Conservation (phyloP, 2,888 invertebrate species). For the Hypena proboscidalis region DNA sequence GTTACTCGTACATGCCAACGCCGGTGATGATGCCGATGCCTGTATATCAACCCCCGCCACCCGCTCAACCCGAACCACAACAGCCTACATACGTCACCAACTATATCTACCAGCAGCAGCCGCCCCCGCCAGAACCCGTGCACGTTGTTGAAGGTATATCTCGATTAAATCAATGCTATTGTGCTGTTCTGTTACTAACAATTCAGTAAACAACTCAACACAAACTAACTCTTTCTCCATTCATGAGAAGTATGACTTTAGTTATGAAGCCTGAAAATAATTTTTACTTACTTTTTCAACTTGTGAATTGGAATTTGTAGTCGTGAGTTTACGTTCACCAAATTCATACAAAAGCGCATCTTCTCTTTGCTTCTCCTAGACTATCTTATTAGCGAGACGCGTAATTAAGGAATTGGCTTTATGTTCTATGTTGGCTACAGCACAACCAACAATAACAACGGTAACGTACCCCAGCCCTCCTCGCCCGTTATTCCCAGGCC, state of each 20-base stretch:
- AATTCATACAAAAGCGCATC: too few relatives aligned
- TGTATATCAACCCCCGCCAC: conserved; percentile 57
- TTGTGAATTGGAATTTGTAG: too few relatives aligned
- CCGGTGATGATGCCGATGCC: conserved; percentile 75
- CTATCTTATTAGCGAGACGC: too few relatives aligned
- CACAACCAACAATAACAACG: conserved; percentile 5
- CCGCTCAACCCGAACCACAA: conserved; percentile 40
- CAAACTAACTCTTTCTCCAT: too few relatives aligned
- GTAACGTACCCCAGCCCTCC: conserved; percentile 7
- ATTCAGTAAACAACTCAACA: too few relatives aligned
- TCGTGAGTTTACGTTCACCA: too few relatives aligned
- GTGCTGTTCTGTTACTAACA: too few relatives aligned
- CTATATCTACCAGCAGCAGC: conserved; percentile 59
- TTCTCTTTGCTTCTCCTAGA: too few relatives aligned
- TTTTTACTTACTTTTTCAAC: too few relatives aligned
- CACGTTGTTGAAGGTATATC: conserved; percentile 49
- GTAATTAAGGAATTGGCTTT: too few relatives aligned
- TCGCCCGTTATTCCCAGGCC: conserved; percentile 13
- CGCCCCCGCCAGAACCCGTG: conserved; percentile 35
- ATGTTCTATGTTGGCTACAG: conserved; percentile 41
- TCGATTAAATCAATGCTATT: conserved; percentile 39
- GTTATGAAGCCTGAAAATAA: too few relatives aligned
- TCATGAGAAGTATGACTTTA: too few relatives aligned
- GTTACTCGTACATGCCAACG: conserved; percentile 65
- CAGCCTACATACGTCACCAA: conserved; percentile 64